Conservation (phyloP, 2,888 invertebrate species). For the Epinotia bilunana region DNA sequence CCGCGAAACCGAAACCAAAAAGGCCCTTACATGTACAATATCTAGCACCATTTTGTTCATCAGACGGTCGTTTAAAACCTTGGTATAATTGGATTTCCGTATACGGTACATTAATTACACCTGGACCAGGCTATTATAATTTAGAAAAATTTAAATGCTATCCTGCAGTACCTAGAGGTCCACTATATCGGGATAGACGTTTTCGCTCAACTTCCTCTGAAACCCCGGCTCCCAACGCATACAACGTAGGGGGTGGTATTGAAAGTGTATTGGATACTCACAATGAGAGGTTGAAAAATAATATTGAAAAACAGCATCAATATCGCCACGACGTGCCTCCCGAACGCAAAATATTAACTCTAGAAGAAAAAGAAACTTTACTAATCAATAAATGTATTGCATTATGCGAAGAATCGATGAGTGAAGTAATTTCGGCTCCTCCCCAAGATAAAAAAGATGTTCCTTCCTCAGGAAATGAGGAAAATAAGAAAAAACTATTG, state of each 20-base stretch:
- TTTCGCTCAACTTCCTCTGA: conserved; percentile 52
- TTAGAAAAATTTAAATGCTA: conserved; percentile 59
- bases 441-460: conserved; percentile 3
- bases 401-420: conserved; percentile 56
- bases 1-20: conserved; percentile 43
- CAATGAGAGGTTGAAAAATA: conserved; percentile 64
- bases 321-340: conserved; percentile 58
- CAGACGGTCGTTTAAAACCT: conserved; percentile 68
- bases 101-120: conserved; percentile 57
- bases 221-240: conserved; percentile 69
- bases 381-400: conserved; percentile 62
- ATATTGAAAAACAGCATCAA: conserved; percentile 59
- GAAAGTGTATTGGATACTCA: conserved; percentile 68
- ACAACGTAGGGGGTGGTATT: conserved; percentile 61
- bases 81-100: conserved; percentile 72
- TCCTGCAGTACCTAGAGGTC: conserved; percentile 66
- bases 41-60: conserved; percentile 66
- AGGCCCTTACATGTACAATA: conserved; percentile 56
- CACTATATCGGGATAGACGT: conserved; percentile 61
- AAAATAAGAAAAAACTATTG: conserved; percentile 51
- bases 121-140: conserved; percentile 68
- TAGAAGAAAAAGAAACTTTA: conserved; percentile 58
- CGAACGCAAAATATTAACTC: conserved; percentile 52
- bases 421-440: background rate
- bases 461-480: background rate